Conservation (phyloP, 1,140 invertebrate genomes). For the Aphidius ervi region DNA sequence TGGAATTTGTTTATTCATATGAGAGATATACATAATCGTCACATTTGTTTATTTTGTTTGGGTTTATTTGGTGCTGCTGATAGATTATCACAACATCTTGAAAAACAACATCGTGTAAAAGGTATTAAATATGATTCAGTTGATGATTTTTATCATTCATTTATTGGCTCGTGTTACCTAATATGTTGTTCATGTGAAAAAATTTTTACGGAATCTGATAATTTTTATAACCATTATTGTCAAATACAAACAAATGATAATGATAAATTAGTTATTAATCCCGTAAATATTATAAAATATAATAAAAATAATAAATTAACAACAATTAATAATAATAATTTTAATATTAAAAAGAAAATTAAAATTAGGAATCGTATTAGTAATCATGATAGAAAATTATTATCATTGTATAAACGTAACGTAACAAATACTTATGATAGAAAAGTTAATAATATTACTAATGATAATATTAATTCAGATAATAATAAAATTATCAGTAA, state of each 20-base stretch:
- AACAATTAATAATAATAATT: no score
- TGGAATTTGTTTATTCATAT: slow-evolving; percentile 81
- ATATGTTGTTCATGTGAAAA: slow-evolving; percentile 75
- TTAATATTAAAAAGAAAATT: background rate
- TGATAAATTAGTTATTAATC: background rate
- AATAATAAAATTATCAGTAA: no score
- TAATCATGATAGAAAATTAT: no score
- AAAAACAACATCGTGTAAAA: slow-evolving; percentile 69
- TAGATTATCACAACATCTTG: slow-evolving; percentile 68
- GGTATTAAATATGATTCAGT: slow-evolving; percentile 61
- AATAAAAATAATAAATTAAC: no score
- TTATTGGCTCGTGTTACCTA: slow-evolving; percentile 66
- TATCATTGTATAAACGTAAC: no score
- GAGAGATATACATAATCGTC: slow-evolving; percentile 70
- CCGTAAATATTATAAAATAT: no score
- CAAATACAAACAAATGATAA: slow-evolving; percentile 31
- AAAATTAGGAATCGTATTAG: background rate
- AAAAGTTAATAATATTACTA: no score
- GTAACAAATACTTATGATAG: no score
- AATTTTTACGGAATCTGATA: slow-evolving; percentile 66
- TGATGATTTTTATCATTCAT: slow-evolving; percentile 62
- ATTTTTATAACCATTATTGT: slow-evolving; percentile 70
- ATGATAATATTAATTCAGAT: no score
- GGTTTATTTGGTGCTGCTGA: slow-evolving; percentile 75
- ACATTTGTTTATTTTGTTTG: slow-evolving; percentile 74